Base-by-base conservation (phyloP, 2,888 invertebrate genomes). In the Panopea generosa region DNA sequence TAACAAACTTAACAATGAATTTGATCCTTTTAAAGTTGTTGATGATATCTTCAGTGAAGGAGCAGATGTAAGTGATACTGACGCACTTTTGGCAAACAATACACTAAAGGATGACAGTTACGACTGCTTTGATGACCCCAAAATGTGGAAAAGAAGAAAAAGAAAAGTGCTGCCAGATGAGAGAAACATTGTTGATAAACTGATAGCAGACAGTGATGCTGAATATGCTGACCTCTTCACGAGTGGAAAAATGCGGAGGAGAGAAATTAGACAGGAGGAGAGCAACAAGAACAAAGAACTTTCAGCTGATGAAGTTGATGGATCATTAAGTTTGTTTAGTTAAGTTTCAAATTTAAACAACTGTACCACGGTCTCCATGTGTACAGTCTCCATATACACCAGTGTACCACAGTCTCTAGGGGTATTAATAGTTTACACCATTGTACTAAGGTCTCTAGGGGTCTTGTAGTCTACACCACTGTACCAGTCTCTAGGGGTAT, bases 131-230 rank as follows among this genome's bases (percentile, higher is more conserved):
- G 72, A 75, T 62, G 76, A 78, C 43, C 78, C 85, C 9, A 78
- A 69, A 60, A 78, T 82, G 50, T 84, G 85, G 83, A 83, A 82
- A 55, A 49, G 38, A 59, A 53, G 45, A 27, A 75, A 75, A 26
- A 65, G 56, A 18, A 67, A 75, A 52, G 59, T 53, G 52, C 66
- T 74, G 55, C 47, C 57, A 43, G 65, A 81, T 16, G 65, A 66
- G 16, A 57, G 55, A 26, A 61, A 63, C 9, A 29, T 67, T n/a
- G 83, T 84, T 2, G 83, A 86, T 43, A 77, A 76, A 60, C 69
- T 88, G 53, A 82, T 87, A 18, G 71, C 81, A 7, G 83, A 86
- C n/a, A 83, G 83, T 57, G 78, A 83, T 26, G 82, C 84, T 26
- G 83, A 85, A 22, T 87, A 80, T 68, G 70, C 72, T 14, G 79